Conservation (phyloP, 2,888 invertebrate genomes). For the Epinotia brunnichana region DNA sequence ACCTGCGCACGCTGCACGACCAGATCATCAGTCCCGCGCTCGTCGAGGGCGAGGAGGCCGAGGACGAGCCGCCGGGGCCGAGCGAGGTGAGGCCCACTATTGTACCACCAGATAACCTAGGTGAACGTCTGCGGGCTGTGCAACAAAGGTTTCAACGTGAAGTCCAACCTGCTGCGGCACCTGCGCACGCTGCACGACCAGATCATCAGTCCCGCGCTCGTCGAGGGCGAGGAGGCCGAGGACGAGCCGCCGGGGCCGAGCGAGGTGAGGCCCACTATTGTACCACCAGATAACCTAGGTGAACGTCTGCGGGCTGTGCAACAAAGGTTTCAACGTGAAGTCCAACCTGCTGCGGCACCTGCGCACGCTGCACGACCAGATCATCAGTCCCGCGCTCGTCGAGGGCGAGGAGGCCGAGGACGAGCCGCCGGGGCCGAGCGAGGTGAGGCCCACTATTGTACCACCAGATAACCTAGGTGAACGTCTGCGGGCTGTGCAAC, state of each 20-base stretch:
- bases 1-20: slow-evolving; percentile 89
- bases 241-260: slow-evolving; percentile 54
- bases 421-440: slow-evolving; percentile 53
- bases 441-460: not conserved
- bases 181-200: slow-evolving; percentile 90
- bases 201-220: slow-evolving; percentile 70
- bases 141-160: slow-evolving; percentile 91
- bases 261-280: slow-evolving; percentile 17
- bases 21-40: slow-evolving; percentile 79
- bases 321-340: slow-evolving; percentile 91
- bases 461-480: slow-evolving; percentile 82
- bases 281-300: slow-evolving; percentile 73
- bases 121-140: slow-evolving; percentile 89
- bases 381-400: slow-evolving; percentile 68
- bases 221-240: slow-evolving; percentile 58
- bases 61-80: slow-evolving; percentile 54
- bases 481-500: slow-evolving; percentile 89
- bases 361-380: slow-evolving; percentile 89
- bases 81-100: slow-evolving; percentile 26
- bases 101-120: too few species aligned
- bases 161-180: slow-evolving; percentile 89
- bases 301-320: slow-evolving; percentile 90
- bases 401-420: slow-evolving; percentile 59
- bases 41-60: slow-evolving; percentile 58
- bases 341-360: slow-evolving; percentile 89